Evolutionary conservation across 1,140 invertebrate genomes (phyloP).

Genomic region (Drosophila subpulchrella): DNA sequence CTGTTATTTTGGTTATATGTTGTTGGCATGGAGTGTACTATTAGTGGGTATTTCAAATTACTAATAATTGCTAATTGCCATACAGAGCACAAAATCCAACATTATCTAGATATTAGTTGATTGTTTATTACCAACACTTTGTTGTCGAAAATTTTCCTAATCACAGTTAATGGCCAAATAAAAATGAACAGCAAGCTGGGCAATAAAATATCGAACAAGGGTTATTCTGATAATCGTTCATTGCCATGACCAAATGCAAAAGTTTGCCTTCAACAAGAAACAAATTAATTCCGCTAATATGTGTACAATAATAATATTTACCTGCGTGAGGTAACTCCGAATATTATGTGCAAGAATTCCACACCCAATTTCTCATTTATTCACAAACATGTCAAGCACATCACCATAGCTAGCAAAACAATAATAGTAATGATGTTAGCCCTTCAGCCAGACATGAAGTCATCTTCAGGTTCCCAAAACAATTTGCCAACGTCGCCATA

Average conservation of each 20-base stretch:
- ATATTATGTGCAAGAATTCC: slow-evolving; percentile 1
- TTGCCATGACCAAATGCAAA: background rate
- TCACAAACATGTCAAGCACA: slow-evolving; percentile 25
- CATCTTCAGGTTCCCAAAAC: slow-evolving; percentile 13
- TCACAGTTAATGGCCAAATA: background rate
- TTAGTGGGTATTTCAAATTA: background rate
- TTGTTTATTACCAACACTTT: background rate
- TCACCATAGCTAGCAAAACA: slow-evolving; percentile 9
- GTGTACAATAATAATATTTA: background rate
- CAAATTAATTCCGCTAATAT: background rate
- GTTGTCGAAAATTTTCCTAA: slow-evolving; percentile 1
- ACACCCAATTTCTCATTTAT: slow-evolving; percentile 23
- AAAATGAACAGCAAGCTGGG: background rate
- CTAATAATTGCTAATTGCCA: slow-evolving; percentile 1
- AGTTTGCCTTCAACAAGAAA: background rate
- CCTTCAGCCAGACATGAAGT: slow-evolving; percentile 43
- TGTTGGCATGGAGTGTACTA: background rate
- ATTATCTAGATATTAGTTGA: background rate
- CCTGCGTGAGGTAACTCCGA: background rate
- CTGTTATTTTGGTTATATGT: background rate
- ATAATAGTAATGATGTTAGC: slow-evolving; percentile 44
- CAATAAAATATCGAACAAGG: background rate
- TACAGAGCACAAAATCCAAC: background rate
- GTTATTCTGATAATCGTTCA: background rate
- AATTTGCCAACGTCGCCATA: slow-evolving; percentile 29